A percentile compares a stretch with the other conserved stretches of the same genome.
Evolutionary conservation across 2,888 invertebrate genomes (phyloP).

Genomic region (Drosophila antonietae): DNA sequence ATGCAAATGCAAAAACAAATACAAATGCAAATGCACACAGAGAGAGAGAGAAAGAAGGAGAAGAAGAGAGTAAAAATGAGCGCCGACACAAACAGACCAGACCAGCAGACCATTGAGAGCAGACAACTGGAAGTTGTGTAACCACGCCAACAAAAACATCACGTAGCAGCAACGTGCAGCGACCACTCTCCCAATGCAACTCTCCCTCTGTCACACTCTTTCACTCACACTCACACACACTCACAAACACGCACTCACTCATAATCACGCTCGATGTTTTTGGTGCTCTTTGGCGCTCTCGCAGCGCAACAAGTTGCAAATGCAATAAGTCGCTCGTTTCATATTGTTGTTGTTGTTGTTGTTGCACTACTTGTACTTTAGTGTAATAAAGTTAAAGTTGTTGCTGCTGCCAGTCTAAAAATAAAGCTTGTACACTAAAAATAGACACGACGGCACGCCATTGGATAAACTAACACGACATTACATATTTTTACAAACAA

Average conservation of each 20-base stretch:
- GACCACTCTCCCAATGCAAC: conserved; percentile 28
- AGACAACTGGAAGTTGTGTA: conserved; percentile 65
- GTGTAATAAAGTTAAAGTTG: conserved; percentile 64
- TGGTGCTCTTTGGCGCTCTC: conserved; percentile 21
- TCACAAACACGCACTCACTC: conserved; percentile 3
- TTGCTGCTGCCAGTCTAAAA: conserved; percentile 55
- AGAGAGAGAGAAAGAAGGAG: conserved; percentile 24
- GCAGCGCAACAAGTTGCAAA: conserved; percentile 70
- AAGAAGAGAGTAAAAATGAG: background rate
- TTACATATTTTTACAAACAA: conserved; percentile 72
- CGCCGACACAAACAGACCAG: conserved; percentile 8
- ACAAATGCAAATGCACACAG: conserved; percentile 37
- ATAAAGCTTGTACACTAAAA: conserved; percentile 70
- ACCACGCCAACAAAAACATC: conserved; percentile 66
- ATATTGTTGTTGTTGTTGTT: conserved; percentile 30
- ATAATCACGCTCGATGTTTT: background rate
- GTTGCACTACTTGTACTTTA: conserved; percentile 45
- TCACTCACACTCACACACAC: conserved; percentile 10
- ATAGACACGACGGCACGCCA: conserved; percentile 70
- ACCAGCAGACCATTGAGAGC: conserved; percentile 20
- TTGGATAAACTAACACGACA: conserved; percentile 72
- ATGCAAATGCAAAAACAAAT: conserved; percentile 28
- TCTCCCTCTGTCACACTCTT: conserved; percentile 23
- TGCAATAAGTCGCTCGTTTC: conserved; percentile 41
- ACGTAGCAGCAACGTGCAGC: conserved; percentile 71